Conservation (phyloP, 2,888 invertebrate species). For the Cetonia aurata region DNA sequence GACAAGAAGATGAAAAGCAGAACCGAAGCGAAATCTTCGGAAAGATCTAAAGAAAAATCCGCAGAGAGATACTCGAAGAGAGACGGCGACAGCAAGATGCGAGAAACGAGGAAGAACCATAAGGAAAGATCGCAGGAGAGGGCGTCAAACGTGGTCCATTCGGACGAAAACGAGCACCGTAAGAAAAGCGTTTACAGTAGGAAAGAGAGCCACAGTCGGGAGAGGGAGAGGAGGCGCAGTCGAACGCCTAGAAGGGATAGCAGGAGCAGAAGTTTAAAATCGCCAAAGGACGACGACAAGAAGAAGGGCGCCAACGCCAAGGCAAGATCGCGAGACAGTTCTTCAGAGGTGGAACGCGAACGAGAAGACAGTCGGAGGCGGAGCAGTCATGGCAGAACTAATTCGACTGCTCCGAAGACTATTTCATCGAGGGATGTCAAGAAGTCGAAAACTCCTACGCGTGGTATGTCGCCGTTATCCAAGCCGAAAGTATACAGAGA, state of each 20-base stretch:
- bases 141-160: not conserved
- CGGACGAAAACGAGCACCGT: not conserved
- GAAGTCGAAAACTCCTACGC: slow-evolving; percentile 2
- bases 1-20: slow-evolving; percentile 34
- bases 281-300: slow-evolving; percentile 27
- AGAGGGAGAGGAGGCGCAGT: not conserved
- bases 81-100: slow-evolving; percentile 11
- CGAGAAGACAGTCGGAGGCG: slow-evolving; percentile 5
- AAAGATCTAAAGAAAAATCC: slow-evolving; percentile 37
- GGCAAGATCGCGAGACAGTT: not conserved
- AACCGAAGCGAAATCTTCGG: slow-evolving; percentile 35
- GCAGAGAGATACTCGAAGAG: slow-evolving; percentile 18
- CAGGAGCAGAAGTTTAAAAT: slow-evolving; percentile 33
- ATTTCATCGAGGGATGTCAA: not conserved
- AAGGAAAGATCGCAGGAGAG: slow-evolving; percentile 53
- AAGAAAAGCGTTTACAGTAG: slow-evolving; percentile 33
- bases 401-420: slow-evolving; percentile 6
- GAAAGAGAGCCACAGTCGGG: slow-evolving; percentile 9
- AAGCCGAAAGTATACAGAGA: slow-evolving; percentile 10
- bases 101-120: slow-evolving; percentile 17
- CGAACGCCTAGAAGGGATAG: slow-evolving; percentile 20
- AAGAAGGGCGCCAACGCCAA: slow-evolving; percentile 15
- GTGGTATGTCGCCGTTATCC: not conserved
- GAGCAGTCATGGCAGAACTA: not conserved
- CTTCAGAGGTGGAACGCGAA: not conserved